Conservation (phyloP, 2,888 invertebrate species). For the Endomychus coccineus region DNA sequence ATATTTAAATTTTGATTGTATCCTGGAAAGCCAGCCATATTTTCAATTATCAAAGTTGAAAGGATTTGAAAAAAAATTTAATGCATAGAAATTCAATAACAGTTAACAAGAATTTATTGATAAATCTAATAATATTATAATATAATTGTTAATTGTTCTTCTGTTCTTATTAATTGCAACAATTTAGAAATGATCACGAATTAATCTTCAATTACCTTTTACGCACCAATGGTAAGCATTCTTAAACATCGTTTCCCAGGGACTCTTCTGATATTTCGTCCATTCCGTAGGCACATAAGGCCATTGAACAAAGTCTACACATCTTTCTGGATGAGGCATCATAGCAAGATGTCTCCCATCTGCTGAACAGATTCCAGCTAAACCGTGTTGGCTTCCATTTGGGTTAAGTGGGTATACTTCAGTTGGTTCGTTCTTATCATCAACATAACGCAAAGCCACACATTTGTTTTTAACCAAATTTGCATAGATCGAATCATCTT, state of each 20-base stretch:
- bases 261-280: slow-evolving; percentile 55
- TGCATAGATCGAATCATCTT: slow-evolving; percentile 45
- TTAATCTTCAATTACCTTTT: slow-evolving; percentile 5
- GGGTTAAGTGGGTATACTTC: slow-evolving; percentile 90
- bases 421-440: slow-evolving; percentile 69
- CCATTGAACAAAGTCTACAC: slow-evolving; percentile 81
- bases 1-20: too few relatives aligned
- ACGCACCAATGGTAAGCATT: slow-evolving; percentile 74
- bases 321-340: slow-evolving; percentile 99
- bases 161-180: too few relatives aligned
- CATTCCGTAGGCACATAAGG: slow-evolving; percentile 57
- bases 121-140: too few relatives aligned
- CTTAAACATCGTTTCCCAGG: slow-evolving; percentile 88
- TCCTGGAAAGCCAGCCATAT: too few relatives aligned
- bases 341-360: slow-evolving; percentile 93
- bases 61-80: too few relatives aligned
- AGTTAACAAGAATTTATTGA: too few relatives aligned
- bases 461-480: slow-evolving; percentile 53
- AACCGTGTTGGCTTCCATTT: slow-evolving; percentile 77
- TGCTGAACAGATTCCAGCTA: slow-evolving; percentile 82
- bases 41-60: too few relatives aligned
- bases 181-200: too few relatives aligned
- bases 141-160: too few relatives aligned
- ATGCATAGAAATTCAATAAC: too few relatives aligned
- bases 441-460: slow-evolving; percentile 74